A percentile compares a stretch with the other conserved stretches of the same genome.
Evolutionary conservation across 2,797 vertebrate genomes (phyloP).

Genomic region (Austrolebias charrua): DNA sequence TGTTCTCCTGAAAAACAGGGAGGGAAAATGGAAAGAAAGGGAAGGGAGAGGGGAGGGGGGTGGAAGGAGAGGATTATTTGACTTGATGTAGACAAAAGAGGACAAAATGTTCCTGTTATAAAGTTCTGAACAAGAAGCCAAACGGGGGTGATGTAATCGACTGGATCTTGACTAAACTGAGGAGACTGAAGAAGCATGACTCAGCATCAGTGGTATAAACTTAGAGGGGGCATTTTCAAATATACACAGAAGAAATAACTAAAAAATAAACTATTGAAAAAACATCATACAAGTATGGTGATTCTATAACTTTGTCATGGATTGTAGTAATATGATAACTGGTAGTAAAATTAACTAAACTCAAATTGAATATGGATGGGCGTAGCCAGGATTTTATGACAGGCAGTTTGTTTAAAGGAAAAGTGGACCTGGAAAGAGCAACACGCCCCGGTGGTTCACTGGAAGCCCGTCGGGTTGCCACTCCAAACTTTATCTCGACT

Average conservation of each 20-base stretch:
- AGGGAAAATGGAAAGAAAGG: not conserved
- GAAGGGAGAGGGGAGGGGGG: not conserved
- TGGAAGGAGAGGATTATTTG: not conserved
- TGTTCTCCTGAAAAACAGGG: constrained; percentile 84
- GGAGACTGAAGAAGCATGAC: constrained; percentile 3
- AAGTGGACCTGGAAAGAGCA: too few species aligned
- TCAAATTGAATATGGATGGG: too few species aligned
- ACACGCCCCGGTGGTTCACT: too few species aligned
- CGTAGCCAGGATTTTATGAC: too few species aligned
- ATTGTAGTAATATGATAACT: too few species aligned
- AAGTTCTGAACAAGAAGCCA: not conserved
- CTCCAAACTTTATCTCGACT: too few species aligned
- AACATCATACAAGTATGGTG: too few species aligned
- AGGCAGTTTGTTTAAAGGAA: too few species aligned
- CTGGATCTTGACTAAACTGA: constrained; percentile 19
- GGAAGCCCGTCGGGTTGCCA: too few species aligned
- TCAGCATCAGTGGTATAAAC: constrained; percentile 14
- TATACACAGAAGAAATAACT: not conserved
- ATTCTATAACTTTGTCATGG: too few species aligned
- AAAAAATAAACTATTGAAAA: too few species aligned
- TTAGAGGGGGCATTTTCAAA: constrained; percentile 5
- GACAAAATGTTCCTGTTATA: constrained; percentile 1
- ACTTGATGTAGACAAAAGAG: not conserved
- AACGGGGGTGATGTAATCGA: constrained; percentile 17
- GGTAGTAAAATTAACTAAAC: too few species aligned